phyloP scores from a whole-genome alignment of 1,140 invertebrate genomes.

The Pseudomyrmex flavicornis region DNA sequence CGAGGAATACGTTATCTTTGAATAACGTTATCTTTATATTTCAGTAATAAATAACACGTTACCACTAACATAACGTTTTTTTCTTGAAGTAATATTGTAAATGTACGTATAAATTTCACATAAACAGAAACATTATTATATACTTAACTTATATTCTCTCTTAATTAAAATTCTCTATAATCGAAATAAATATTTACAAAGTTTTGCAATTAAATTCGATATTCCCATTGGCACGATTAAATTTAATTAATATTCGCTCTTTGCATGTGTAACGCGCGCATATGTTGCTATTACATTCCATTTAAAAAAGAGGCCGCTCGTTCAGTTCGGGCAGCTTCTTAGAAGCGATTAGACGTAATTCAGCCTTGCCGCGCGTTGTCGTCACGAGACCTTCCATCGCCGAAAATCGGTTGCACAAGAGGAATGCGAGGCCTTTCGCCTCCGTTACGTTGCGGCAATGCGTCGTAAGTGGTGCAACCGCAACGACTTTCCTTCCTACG shows the following conservation, averaged over 20 bases:
- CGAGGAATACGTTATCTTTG: too few species aligned
- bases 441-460: conserved; percentile 33
- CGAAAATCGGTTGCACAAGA: conserved; percentile 70
- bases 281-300: conserved; percentile 8
- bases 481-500: conserved; percentile 39
- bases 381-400: conserved; percentile 63
- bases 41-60: too few species aligned
- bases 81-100: too few species aligned
- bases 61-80: too few species aligned
- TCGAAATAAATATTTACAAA: background rate
- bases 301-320: conserved; percentile 34
- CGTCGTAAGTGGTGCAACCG: conserved; percentile 49
- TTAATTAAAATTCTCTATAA: too few species aligned
- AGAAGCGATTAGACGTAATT: conserved; percentile 70
- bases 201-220: conserved; percentile 1
- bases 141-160: too few species aligned
- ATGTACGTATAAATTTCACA: too few species aligned
- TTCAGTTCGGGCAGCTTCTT: conserved; percentile 57
- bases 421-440: conserved; percentile 38
- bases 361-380: conserved; percentile 55
- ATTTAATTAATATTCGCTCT: background rate
- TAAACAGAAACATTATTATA: too few species aligned
- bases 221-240: background rate
- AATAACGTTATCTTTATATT: too few species aligned
- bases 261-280: conserved; percentile 1